Evolutionary conservation across 2,888 invertebrate species (phyloP).

Genomic region (Zaprionus bogoriensis): DNA sequence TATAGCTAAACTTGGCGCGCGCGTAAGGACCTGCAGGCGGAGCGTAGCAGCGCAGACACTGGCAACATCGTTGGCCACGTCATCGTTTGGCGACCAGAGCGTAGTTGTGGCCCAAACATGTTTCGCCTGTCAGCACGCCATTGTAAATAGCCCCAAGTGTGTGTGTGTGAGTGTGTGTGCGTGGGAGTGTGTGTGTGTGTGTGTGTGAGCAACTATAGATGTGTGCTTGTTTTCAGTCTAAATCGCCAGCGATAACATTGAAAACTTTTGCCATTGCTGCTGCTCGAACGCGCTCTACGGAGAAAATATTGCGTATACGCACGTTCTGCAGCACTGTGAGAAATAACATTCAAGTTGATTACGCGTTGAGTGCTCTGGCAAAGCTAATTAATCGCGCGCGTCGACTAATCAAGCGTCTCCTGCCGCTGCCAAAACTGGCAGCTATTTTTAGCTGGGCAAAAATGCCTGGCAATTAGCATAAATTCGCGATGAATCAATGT

Average conservation of each 20-base stretch:
- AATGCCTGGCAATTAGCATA: slow-evolving; percentile 69
- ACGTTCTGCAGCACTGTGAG: not conserved
- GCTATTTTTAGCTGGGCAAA: slow-evolving; percentile 52
- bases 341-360: slow-evolving; percentile 55
- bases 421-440: not conserved
- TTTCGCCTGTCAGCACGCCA: slow-evolving; percentile 35
- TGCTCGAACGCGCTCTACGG: slow-evolving; percentile 12
- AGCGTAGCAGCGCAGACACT: no score
- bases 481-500: slow-evolving; percentile 65
- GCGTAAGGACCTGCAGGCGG: slow-evolving; percentile 10
- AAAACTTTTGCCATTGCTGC: slow-evolving; percentile 34
- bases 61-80: slow-evolving; percentile 50
- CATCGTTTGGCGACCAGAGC: slow-evolving; percentile 43
- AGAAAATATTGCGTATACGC: slow-evolving; percentile 56
- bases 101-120: slow-evolving; percentile 39
- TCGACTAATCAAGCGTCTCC: slow-evolving; percentile 31
- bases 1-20: slow-evolving; percentile 13
- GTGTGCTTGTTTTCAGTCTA: slow-evolving; percentile 5
- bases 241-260: slow-evolving; percentile 25
- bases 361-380: slow-evolving; percentile 58
- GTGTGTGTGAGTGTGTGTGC: slow-evolving; percentile 1
- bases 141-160: slow-evolving; percentile 9
- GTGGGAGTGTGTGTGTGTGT: not conserved
- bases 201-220: not conserved
- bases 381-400: slow-evolving; percentile 35